Evolutionary conservation across 2,797 vertebrate species (phyloP).

Genomic region (Leptatherina wallacei): DNA sequence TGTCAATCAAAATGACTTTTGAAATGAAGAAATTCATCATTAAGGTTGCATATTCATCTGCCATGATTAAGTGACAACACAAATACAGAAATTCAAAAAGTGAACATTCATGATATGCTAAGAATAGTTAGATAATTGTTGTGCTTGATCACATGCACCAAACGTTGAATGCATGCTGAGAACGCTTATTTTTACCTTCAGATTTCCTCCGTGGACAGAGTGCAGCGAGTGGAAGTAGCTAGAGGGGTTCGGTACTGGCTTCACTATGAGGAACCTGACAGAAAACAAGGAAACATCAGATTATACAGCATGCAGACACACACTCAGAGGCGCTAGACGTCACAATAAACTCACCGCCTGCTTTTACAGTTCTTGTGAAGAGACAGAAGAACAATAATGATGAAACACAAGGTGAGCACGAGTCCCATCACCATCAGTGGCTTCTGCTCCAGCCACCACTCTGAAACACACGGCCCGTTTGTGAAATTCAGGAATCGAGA

Average conservation of each 20-base stretch:
- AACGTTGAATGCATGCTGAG: neutral
- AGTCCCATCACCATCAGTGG: neutral
- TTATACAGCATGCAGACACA: neutral
- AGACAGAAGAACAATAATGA: constrained; percentile 13
- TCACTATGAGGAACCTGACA: constrained; percentile 56
- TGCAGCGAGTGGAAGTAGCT: constrained; percentile 76
- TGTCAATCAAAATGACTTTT: no score
- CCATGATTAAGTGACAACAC: no score
- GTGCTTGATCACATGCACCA: no score
- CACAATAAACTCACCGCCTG: constrained; percentile 45
- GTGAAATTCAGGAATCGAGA: neutral
- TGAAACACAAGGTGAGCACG: neutral
- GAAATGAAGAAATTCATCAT: no score
- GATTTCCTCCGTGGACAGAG: constrained; percentile 67
- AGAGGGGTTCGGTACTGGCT: constrained; percentile 75
- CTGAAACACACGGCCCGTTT: constrained; percentile 29
- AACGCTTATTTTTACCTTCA: constrained; percentile 67
- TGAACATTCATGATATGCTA: no score
- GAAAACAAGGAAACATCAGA: neutral
- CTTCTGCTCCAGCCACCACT: neutral
- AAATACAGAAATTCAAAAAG: no score
- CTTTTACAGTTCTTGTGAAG: constrained; percentile 16
- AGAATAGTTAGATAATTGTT: no score
- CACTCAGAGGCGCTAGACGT: neutral
- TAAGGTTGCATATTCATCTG: no score